Evolutionary conservation across 2,113 vertebrate species (phyloP), one percentile per base, ranked within the genome.

Genomic region (Orthonyx spaldingii): DNA sequence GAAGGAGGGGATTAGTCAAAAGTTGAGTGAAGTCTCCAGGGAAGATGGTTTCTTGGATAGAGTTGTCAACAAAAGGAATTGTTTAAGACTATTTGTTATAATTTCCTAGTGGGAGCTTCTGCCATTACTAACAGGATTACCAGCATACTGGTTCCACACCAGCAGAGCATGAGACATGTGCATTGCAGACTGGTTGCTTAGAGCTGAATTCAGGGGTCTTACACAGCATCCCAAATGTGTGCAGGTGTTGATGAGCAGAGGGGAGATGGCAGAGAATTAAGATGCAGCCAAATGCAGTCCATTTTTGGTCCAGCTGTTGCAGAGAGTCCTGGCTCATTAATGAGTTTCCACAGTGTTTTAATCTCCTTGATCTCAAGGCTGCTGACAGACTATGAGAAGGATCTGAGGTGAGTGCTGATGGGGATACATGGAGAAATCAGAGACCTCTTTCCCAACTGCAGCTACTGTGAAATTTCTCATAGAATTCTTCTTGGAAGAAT

Each of bases 21-120:
- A 97, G 94, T 97, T 97, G 90, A 97, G 95, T 93, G 95, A 94
- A 87, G 93, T 96, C 96, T 97, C 94, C 85, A 84, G 92, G 96
- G 94, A 98, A 97, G 91, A 98, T 94, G 90, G 89, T 94, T 97
- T 96, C 95, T 97, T 97, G 96, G 97, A 97, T 98, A 94, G 97
- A 97, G 87, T 94, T 97, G 92, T 97, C 97, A 97, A 96, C 96
- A 93, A 97, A 97, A 97, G 90, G 93, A 97, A 96, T 97, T 96
- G 95, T 96, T 97, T 78, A 95, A 94, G 88, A 95, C 89, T 97
- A 87, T 96, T 97, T 94, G 93, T 97, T 96, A 94, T 92, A 92
- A 89, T 95, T 96, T 97, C 94, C 83, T 94, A 84, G 75, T 94
- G 94, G 69, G 74, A 72, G 23, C 70, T 89, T 98, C 96, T 95